Percentiles rank a stretch among this genome's conserved stretches.
Conservation (phyloP, 35 echinoderm and acorn worm species). For the Anneissia japonica region DNA sequence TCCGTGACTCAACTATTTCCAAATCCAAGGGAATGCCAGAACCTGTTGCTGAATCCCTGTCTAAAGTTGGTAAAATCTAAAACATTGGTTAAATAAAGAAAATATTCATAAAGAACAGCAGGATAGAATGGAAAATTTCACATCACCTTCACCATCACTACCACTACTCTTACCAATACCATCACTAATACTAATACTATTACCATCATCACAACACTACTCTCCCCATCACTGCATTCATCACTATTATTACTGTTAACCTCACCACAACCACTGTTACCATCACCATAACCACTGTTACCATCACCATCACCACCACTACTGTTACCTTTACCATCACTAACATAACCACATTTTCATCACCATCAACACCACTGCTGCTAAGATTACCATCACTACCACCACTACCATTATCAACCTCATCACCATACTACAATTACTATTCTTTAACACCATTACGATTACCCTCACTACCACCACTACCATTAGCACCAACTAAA, state of each 20-base stretch:
- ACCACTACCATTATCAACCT: no score
- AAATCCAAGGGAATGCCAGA: constrained; percentile 81
- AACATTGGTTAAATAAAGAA: neutral
- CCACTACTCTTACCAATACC: no score
- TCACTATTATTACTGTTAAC: neutral
- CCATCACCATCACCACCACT: no score
- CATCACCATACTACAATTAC: no score
- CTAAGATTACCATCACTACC: no score
- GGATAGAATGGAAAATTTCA: neutral
- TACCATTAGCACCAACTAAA: no score
- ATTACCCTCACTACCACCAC: no score
- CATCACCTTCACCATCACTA: neutral
- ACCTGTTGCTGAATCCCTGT: constrained; percentile 10
- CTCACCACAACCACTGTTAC: neutral
- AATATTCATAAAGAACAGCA: neutral
- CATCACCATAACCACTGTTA: neutral
- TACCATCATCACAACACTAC: neutral
- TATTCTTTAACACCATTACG: no score
- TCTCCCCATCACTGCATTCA: neutral
- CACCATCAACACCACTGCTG: no score
- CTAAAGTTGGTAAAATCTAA: constrained; percentile 72
- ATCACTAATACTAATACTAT: neutral
- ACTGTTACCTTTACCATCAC: no score
- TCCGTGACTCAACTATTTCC: constrained; percentile 80
- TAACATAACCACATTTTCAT: no score